Conservation (phyloP, 2,888 invertebrate genomes). For the Tenthredo scrophulariae region DNA sequence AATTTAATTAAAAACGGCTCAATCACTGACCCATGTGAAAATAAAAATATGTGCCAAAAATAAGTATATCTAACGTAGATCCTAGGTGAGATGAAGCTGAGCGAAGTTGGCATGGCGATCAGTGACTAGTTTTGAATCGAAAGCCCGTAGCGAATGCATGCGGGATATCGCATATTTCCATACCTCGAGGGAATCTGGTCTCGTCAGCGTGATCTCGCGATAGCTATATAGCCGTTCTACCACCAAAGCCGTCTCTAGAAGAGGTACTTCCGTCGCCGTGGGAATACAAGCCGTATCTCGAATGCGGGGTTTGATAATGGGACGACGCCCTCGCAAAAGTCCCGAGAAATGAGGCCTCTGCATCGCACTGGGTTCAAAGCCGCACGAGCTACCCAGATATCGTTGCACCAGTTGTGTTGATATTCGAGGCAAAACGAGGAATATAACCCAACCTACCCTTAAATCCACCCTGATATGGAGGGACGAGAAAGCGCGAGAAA, state of each 20-base stretch:
- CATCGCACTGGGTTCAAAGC: constrained; percentile 43
- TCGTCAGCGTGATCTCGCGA: constrained; percentile 52
- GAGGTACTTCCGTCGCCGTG: constrained; percentile 53
- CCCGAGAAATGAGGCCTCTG: constrained; percentile 46
- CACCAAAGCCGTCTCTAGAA: constrained; percentile 45
- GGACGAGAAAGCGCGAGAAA: neutral
- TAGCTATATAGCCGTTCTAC: constrained; percentile 36
- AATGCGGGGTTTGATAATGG: constrained; percentile 51
- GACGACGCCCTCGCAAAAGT: constrained; percentile 51
- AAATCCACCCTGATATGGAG: constrained; percentile 7
- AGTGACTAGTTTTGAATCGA: constrained; percentile 45
- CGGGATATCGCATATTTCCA: constrained; percentile 53
- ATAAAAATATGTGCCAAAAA: neutral
- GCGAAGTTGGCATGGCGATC: constrained; percentile 43
- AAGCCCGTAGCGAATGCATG: constrained; percentile 39
- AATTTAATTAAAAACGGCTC: neutral
- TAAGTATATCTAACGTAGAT: neutral
- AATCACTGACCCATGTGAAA: neutral
- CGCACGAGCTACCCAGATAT: constrained; percentile 37
- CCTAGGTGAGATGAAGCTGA: neutral
- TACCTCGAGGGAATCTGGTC: constrained; percentile 53
- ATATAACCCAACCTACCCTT: constrained; percentile 35
- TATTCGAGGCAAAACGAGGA: constrained; percentile 34
- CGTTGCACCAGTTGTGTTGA: constrained; percentile 46
- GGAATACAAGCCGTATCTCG: constrained; percentile 53